Conservation (phyloP, 1,140 invertebrate species). For the Ladona fulva region DNA sequence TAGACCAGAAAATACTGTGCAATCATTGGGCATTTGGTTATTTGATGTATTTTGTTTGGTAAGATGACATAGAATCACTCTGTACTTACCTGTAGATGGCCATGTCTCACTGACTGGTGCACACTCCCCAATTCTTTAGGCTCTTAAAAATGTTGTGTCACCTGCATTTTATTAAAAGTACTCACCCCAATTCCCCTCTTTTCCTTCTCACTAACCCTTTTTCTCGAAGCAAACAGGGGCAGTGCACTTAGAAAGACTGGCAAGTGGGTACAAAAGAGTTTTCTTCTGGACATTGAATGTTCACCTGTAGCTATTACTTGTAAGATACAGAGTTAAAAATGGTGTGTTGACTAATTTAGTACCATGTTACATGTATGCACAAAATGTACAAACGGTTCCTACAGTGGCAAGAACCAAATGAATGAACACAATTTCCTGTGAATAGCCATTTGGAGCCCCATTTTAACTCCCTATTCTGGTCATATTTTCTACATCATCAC, state of each 20-base stretch:
- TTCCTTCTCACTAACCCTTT: too few species aligned
- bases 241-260: conserved; percentile 4
- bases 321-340: conserved; percentile 19
- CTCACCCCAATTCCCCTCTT: too few species aligned
- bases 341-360: conserved; percentile 20
- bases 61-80: conserved; percentile 10
- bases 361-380: conserved; percentile 19
- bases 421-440: neutral
- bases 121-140: neutral
- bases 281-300: conserved; percentile 11
- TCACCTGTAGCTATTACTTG: conserved; percentile 21
- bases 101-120: neutral
- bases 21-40: conserved; percentile 12
- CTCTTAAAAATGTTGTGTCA: too few species aligned
- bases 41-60: conserved; percentile 16
- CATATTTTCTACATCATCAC: too few species aligned
- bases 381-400: conserved; percentile 23
- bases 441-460: neutral
- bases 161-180: neutral
- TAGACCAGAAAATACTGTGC: neutral
- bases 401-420: conserved; percentile 21
- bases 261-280: conserved; percentile 5
- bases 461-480: too few species aligned
- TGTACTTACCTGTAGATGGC: conserved; percentile 7
- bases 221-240: neutral